Base-by-base conservation (phyloP, 2,113 vertebrate genomes). In the Planiliza haematocheilus region DNA sequence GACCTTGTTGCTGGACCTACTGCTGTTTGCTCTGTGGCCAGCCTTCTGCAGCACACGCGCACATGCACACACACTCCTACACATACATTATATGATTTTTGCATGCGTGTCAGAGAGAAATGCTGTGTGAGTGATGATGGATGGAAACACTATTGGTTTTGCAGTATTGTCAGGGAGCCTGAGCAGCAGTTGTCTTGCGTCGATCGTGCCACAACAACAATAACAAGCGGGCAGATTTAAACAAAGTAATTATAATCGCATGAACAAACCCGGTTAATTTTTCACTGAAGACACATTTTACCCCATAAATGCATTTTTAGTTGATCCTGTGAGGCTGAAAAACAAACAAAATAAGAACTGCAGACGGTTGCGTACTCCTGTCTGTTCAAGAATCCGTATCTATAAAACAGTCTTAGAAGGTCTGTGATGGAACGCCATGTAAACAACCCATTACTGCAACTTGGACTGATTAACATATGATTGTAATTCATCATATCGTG, bases 401-500 rank as follows among this genome's bases (percentile, higher is more conserved):
- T 77, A 45, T 61, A 75, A 84, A 89, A 74, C 74, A 78, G 60
- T 82, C 77, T 63, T 58, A 80, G 80, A 83, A 45, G 79, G 84
- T 81, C 86, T 72, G 80, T 77, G 83, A 86, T 69, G 77, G 73
- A 90, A 87, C 52, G 68, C 70, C 11, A 70, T 82, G 91, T 91
- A 91, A 93, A 91, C 88, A 91, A 86, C 81, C 77, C 82, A 87
- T 90, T 90, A 90, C 85, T 83, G 82, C 81, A 65, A 87, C 85
- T 87, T 85, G 14, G 58, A 78, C 83, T 90, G 86, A 92, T 93
- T 92, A 93, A 91, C 92, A 91, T 92, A 86, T 90, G 86, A 91
- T 91, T 92, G 85, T 91, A 91, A 91, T 92, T 90, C 89, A 91
- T 91, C 84, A 91, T 87, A 90, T 86, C 87, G 24, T 83, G 83